Evolutionary conservation across 2,113 vertebrate species (phyloP), one percentile per base, ranked within the genome.

Genomic region (Myiagra hebetior): DNA sequence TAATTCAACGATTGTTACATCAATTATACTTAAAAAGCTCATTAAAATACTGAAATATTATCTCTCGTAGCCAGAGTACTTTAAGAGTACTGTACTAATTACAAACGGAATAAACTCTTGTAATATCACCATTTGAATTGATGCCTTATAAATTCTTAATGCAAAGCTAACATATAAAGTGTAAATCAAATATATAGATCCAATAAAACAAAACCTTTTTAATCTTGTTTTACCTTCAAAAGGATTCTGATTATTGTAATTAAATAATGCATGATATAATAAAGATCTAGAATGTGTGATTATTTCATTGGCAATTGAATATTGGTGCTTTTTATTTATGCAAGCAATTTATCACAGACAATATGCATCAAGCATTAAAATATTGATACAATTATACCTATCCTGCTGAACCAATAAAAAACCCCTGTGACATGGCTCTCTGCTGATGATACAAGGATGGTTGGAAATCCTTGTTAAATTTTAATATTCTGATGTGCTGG

Each of bases 131-230:
- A 86, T 98, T 98, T 98, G 97, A 98, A 98, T 96, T 96, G 97
- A 98, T 98, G 98, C 97, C 95, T 98, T 98, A 98, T 99, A 98
- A 98, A 98, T 99, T 99, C 98, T 98, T 99, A 99, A 99, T 99
- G 98, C 97, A 98, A 98, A 98, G 92, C 98, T 98, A 98, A 98
- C 98, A 98, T 98, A 98, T 98, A 98, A 98, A 98, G 96, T 98
- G 97, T 98, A 98, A 98, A 98, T 98, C 98, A 99, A 98, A 99
- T 98, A 98, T 98, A 98, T 98, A 98, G 98, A 98, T 98, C 97
- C 98, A 98, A 98, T 98, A 98, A 98, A 98, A 97, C 95, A 98
- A 98, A 98, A 97, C 97, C 98, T 98, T 98, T 98, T 98, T 98
- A 98, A 98, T 98, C 98, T 98, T 98, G 97, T 97, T 98, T 98